Conservation (phyloP, 2,888 invertebrate genomes). For the Patella ulyssiponensis region DNA sequence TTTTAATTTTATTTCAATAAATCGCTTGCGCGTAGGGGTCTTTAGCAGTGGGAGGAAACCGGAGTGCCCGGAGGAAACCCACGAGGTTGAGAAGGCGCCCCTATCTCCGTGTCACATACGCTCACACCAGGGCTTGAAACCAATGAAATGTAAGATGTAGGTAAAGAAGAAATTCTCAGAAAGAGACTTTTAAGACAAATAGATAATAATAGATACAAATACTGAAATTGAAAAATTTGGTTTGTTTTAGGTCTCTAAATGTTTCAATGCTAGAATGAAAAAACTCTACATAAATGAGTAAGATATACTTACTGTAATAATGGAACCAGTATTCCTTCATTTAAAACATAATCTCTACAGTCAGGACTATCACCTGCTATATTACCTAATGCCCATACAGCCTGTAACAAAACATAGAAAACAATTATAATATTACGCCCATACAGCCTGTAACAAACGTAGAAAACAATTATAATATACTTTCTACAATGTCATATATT, state of each 20-base stretch:
- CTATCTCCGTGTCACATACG: no score
- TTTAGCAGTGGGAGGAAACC: no score
- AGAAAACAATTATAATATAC: not conserved
- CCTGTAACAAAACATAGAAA: constrained; percentile 70
- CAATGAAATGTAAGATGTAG: no score
- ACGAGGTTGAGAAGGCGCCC: no score
- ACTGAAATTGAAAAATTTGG: not conserved
- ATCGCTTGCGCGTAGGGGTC: no score
- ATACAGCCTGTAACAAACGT: constrained; percentile 79
- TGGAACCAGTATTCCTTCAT: constrained; percentile 87
- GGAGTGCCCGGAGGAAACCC: no score
- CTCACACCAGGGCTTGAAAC: no score
- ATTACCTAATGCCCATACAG: constrained; percentile 96
- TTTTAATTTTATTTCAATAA: no score
- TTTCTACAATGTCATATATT: no score
- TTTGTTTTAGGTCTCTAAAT: not conserved
- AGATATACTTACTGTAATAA: constrained; percentile 83
- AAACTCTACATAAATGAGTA: not conserved
- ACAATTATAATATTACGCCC: no score
- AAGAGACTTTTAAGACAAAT: no score
- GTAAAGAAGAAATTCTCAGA: no score
- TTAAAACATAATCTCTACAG: constrained; percentile 91
- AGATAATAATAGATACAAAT: not conserved
- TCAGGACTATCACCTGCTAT: constrained; percentile 96
- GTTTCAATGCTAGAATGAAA: not conserved